phyloP scores from a whole-genome alignment of 2,113 vertebrate species.

The Tichodroma muraria region DNA sequence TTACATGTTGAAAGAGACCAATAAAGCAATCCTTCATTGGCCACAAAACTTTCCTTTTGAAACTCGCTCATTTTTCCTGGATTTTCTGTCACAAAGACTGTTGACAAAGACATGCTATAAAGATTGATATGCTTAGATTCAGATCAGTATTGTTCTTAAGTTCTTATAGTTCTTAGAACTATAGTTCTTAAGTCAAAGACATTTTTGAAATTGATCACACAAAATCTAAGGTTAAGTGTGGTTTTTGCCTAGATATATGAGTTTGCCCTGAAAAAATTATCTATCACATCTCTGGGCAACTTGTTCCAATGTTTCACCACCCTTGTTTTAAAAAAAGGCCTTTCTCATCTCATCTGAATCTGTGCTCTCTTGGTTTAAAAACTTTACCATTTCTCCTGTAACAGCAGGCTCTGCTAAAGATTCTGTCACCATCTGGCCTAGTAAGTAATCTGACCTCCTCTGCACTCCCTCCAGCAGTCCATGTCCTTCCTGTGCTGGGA shows the following conservation, averaged over 20 bases:
- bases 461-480: rapidly evolving
- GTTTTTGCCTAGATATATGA: background rate
- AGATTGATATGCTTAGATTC: background rate
- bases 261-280: background rate
- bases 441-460: background rate
- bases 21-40: background rate
- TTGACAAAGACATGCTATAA: background rate
- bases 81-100: background rate
- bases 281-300: background rate
- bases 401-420: background rate
- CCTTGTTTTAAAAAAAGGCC: background rate
- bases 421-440: background rate
- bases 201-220: background rate
- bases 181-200: background rate
- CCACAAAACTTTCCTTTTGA: background rate
- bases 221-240: background rate
- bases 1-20: background rate
- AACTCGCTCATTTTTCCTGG: background rate
- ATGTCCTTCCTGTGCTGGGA: background rate
- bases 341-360: background rate
- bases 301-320: background rate
- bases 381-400: background rate
- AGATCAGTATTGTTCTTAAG: background rate
- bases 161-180: too few species aligned
- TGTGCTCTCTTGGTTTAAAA: background rate